Percentiles rank a stretch among this genome's conserved stretches.
These are phyloP conservation scores for Myiozetetes cayanensis DNA, from an alignment of 2,113 vertebrate genomes.

Conservation along the genomic window DNA sequence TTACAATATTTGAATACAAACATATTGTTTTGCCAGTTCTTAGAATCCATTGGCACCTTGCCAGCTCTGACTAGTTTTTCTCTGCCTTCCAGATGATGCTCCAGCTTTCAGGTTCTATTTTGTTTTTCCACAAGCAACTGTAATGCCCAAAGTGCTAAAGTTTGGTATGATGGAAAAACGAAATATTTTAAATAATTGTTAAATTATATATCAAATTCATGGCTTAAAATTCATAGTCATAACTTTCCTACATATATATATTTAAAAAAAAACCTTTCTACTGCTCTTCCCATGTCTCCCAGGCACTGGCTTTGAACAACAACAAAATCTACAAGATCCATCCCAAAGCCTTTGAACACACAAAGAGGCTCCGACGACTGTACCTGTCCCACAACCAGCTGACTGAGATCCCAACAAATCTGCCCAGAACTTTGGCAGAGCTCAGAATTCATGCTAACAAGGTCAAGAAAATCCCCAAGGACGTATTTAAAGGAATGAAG, in stretches of 20 bases:
- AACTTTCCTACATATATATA: not conserved
- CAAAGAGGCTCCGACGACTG: constrained; percentile 84
- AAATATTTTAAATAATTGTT: not conserved
- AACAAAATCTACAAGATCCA: constrained; percentile 94
- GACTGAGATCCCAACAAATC: constrained; percentile 87
- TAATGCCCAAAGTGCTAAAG: not conserved
- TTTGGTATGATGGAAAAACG: not conserved
- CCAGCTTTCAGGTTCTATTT: not conserved
- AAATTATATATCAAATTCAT: not conserved
- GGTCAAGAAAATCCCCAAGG: constrained; percentile 88
- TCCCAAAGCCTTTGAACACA: constrained; percentile 89
- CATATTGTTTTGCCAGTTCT: not conserved
- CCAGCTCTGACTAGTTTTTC: not conserved
- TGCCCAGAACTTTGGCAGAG: constrained; percentile 88
- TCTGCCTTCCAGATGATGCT: not conserved
- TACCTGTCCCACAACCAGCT: constrained; percentile 94
- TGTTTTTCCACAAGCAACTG: not conserved
- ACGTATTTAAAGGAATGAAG: constrained; percentile 88
- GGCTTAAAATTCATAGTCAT: not conserved
- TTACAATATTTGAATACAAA: not conserved
- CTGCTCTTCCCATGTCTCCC: not conserved
- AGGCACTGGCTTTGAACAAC: constrained; percentile 95
- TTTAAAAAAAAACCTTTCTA: not conserved
- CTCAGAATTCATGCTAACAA: constrained; percentile 94
- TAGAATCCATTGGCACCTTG: not conserved